A percentile compares a stretch with the other conserved stretches of the same genome.
Conservation (phyloP, 1,140 invertebrate species). For the Campoletis sonorensis region DNA sequence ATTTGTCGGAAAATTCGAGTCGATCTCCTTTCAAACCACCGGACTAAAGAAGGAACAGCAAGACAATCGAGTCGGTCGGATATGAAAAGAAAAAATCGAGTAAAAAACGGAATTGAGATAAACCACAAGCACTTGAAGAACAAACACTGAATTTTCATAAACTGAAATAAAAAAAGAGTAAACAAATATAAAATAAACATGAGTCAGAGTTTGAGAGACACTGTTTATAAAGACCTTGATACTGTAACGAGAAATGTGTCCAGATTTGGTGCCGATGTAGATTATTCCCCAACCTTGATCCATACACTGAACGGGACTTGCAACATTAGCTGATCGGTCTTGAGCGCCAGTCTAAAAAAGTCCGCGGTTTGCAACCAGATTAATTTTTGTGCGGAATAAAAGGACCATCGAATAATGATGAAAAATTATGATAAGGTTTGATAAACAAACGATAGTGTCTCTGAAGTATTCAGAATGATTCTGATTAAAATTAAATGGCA, state of each 20-base stretch:
- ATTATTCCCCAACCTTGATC: conserved; percentile 79
- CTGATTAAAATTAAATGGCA: too few species aligned
- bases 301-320: conserved; percentile 81
- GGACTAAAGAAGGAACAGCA: conserved; percentile 71
- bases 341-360: conserved; percentile 76
- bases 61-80: not conserved
- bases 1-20: conserved; percentile 79
- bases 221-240: conserved; percentile 76
- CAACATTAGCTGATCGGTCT: conserved; percentile 75
- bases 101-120: not conserved
- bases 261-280: conserved; percentile 80
- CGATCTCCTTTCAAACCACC: conserved; percentile 77
- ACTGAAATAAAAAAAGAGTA: conserved; percentile 24
- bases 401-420: too few species aligned
- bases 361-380: not conserved
- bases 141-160: not conserved
- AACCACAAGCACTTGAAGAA: not conserved
- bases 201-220: not conserved
- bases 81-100: not conserved
- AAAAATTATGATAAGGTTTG: too few species aligned
- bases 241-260: conserved; percentile 79
- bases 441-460: too few species aligned
- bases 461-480: too few species aligned
- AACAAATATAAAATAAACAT: conserved; percentile 33
- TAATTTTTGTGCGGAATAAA: not conserved